A percentile compares a stretch with the other conserved stretches of the same genome.
Conservation (phyloP, 2,888 invertebrate genomes). For the Eucriotettix oculatus region DNA sequence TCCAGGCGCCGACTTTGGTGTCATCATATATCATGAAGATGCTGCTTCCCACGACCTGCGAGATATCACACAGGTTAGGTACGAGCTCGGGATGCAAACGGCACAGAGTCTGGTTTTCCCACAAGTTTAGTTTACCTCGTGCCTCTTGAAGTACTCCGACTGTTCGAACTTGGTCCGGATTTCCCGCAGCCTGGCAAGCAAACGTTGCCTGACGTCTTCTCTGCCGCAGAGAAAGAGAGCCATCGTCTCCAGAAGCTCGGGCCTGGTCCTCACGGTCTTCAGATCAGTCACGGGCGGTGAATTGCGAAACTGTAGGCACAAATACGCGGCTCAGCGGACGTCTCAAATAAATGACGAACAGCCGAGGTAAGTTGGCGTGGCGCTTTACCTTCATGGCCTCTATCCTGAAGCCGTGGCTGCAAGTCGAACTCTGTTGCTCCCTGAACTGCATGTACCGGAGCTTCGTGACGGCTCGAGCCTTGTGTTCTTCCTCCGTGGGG, state of each 20-base stretch:
- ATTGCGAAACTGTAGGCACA: conserved; percentile 41
- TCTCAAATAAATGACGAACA: too few relatives aligned
- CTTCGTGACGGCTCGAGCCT: conserved; percentile 75
- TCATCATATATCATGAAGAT: conserved; percentile 87
- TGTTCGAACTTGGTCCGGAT: conserved; percentile 65
- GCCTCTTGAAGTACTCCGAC: conserved; percentile 67
- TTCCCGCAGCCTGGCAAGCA: conserved; percentile 56
- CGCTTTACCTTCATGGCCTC: conserved; percentile 68
- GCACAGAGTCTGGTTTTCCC: neutral
- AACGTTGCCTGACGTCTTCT: conserved; percentile 45
- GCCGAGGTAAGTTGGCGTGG: too few relatives aligned
- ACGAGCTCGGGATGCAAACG: neutral
- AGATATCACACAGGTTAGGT: neutral
- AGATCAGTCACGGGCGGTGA: conserved; percentile 71
- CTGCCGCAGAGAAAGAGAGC: conserved; percentile 53
- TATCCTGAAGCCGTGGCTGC: conserved; percentile 84
- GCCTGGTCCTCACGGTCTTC: conserved; percentile 65
- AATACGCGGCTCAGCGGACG: neutral
- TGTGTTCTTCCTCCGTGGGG: conserved; percentile 71
- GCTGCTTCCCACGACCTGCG: conserved; percentile 71
- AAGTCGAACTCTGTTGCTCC: conserved; percentile 84
- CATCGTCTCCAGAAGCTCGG: conserved; percentile 57
- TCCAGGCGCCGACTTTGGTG: conserved; percentile 77
- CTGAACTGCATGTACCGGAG: conserved; percentile 93
- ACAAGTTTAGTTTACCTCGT: conserved; percentile 43